Percentiles rank a stretch among this genome's conserved stretches.
Evolutionary conservation across 2,797 vertebrate genomes (phyloP).

Genomic region (Pseudopleuronectes americanus): DNA sequence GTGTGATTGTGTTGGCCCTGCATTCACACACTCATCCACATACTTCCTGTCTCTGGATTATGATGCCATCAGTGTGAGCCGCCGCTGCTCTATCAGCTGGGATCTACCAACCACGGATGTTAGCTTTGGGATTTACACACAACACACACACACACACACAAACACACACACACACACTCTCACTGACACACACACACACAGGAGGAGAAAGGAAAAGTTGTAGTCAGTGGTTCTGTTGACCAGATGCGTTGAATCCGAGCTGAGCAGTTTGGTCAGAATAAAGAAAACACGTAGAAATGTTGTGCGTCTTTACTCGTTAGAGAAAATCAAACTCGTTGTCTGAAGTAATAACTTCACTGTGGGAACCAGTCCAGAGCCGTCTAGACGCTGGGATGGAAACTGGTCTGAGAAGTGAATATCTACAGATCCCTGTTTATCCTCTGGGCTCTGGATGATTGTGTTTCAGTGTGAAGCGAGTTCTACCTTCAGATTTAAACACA

Average conservation of each 20-base stretch:
- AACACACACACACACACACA: constrained; percentile 20
- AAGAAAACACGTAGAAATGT: not conserved
- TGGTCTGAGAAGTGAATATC: too few relatives aligned
- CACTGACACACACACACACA: not conserved
- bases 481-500: constrained; percentile 13
- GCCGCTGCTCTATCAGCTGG: constrained; percentile 51
- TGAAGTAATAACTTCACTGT: too few relatives aligned
- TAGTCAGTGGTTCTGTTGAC: constrained; percentile 49
- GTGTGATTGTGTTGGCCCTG: constrained; percentile 6
- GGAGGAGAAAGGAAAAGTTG: constrained; percentile 36
- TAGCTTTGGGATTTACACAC: constrained; percentile 57
- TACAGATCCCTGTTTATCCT: not conserved
- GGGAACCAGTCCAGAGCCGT: too few relatives aligned
- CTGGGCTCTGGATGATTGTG: constrained; percentile 10
- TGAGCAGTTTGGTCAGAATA: not conserved
- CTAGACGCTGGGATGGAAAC: not conserved
- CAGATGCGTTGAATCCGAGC: constrained; percentile 51
- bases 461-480: not conserved
- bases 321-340: too few relatives aligned
- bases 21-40: constrained; percentile 37
- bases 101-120: constrained; percentile 61
- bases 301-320: too few relatives aligned
- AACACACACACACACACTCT: constrained; percentile 23
- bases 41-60: constrained; percentile 74
- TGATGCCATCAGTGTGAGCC: constrained; percentile 61